phyloP scores from a whole-genome alignment of 2,797 vertebrate species.

The Amblyraja radiata region DNA sequence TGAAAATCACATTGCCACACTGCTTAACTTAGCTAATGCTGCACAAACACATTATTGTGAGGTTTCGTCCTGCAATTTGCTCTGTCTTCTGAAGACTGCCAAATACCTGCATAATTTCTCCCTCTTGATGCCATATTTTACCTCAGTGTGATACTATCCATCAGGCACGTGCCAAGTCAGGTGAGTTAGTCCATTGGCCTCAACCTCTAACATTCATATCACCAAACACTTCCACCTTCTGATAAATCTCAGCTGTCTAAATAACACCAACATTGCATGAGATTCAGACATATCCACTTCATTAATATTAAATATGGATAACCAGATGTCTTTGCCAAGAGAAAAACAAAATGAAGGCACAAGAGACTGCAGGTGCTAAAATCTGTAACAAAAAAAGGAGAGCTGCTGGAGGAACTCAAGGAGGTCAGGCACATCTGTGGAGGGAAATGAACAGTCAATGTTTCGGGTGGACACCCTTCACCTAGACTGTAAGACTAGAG shows the following conservation, averaged over 20 bases:
- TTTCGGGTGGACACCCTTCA: too few species aligned
- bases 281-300: neutral
- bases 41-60: neutral
- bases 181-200: neutral
- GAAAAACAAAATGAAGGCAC: too few species aligned
- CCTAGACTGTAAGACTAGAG: neutral
- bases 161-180: neutral
- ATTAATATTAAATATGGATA: neutral
- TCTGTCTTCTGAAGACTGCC: neutral
- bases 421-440: too few species aligned
- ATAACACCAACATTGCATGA: neutral
- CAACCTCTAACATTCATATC: neutral
- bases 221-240: neutral
- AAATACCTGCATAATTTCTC: neutral
- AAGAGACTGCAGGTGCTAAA: too few species aligned
- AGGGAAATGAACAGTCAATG: too few species aligned
- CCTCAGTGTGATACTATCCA: constrained; percentile 16
- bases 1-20: neutral
- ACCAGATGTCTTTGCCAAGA: too few species aligned
- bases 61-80: neutral
- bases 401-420: too few species aligned
- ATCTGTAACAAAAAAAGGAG: too few species aligned
- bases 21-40: neutral
- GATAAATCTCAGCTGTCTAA: neutral
- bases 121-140: constrained; percentile 12